Conservation (phyloP, 2,113 vertebrate species). For the Cinclus mexicanus region DNA sequence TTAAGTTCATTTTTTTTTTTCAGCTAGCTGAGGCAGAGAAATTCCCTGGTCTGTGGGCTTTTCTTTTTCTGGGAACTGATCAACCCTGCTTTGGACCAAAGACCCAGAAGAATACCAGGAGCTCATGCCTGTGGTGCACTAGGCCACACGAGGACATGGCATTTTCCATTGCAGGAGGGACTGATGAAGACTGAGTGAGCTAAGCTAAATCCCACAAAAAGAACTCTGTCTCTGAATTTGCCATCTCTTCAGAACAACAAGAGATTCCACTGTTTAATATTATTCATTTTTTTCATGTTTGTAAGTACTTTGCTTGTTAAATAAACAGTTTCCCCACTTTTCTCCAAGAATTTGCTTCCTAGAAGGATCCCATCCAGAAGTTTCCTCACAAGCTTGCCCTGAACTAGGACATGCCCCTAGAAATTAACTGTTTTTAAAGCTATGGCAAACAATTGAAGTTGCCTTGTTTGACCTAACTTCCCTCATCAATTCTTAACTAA, state of each 20-base stretch:
- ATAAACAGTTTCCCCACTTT: background rate
- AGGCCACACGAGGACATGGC: background rate
- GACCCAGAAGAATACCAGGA: background rate
- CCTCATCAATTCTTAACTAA: background rate
- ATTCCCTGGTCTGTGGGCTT: background rate
- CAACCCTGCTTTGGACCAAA: background rate
- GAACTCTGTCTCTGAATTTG: background rate
- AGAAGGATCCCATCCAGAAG: background rate
- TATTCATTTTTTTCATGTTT: background rate
- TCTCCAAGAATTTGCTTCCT: background rate
- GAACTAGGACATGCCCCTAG: background rate
- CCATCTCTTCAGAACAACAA: background rate
- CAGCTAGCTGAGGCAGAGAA: background rate
- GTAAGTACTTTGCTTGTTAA: background rate
- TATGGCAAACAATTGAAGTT: background rate
- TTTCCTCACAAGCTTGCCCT: background rate
- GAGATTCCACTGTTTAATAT: background rate
- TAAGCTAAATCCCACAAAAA: background rate
- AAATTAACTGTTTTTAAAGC: background rate
- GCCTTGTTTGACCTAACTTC: background rate
- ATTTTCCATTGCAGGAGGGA: too few relatives aligned
- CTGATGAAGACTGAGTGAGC: background rate
- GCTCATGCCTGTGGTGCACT: background rate
- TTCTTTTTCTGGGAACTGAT: background rate
- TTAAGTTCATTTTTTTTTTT: background rate